Base-by-base conservation (phyloP, 2,797 vertebrate species). In the Odontamblyopus lacepedii region DNA sequence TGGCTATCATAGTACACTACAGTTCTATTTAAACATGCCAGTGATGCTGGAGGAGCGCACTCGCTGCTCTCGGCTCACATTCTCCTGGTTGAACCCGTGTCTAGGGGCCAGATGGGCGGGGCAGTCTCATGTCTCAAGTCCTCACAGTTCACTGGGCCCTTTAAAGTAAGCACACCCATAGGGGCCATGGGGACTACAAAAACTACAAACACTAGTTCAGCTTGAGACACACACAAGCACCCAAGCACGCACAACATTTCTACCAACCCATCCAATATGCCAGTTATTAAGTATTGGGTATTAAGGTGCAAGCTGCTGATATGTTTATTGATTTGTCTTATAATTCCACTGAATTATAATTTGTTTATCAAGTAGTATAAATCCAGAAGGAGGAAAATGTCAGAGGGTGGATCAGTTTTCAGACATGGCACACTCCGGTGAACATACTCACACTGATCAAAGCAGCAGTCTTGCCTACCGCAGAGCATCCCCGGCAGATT, bases 91-190 rank as follows among this genome's bases (percentile, higher is more conserved):
- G 92, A 92, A 92, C 92, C 88, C 82, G 75, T 92, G 89, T 92
- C 86, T 88, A 70, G 81, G 89, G 86, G 86, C 88, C 85, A 91
- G 89, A 89, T 91, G 89, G 90, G 90, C 89, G 90, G 88, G 85
- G 84, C 83, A 63, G 92, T 92, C 90, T 93, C 91, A 93, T 93
- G 93, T 93, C 92, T 93, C 89, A 83, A 91, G 91, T 92, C 93
- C 92, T 93, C 92, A 92, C 92, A 93, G 93, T 93, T 93, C 93
- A 95, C 84, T 93, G 92, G 91, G 87, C 91, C 85, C 92, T 95
- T 95, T 94, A 92, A 94, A 93, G 92, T 93, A 84, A 89, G 83
- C 88, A 89, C 91, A 83, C 91, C 89, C 84, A 88, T 79, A 78
- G 35, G 88, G 90, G 85, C 83, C 87, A 87, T 84, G 79, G 59